A percentile compares a stretch with the other conserved stretches of the same genome.
Conservation (phyloP, 2,888 invertebrate species). For the Nasonia oneida region DNA sequence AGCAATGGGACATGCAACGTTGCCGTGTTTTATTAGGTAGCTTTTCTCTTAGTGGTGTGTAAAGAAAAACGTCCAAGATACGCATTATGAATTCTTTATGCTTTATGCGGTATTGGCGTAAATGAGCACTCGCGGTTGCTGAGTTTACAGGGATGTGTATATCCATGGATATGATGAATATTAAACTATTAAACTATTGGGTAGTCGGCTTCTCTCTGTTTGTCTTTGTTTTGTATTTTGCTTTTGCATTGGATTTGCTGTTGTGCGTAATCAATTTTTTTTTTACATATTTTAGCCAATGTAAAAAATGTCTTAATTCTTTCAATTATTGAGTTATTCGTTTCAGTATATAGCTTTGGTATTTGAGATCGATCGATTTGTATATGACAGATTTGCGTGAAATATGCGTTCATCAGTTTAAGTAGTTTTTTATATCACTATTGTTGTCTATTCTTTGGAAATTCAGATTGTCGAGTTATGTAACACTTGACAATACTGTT, state of each 20-base stretch:
- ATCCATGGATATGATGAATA: neutral
- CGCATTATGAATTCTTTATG: neutral
- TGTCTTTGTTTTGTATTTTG: neutral
- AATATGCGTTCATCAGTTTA: neutral
- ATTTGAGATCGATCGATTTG: neutral
- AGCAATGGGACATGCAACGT: constrained; percentile 38
- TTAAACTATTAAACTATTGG: neutral
- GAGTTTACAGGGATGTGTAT: neutral
- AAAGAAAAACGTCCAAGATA: neutral
- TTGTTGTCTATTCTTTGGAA: neutral
- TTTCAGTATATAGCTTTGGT: no score
- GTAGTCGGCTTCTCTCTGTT: neutral
- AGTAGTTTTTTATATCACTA: neutral
- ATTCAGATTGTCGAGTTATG: neutral
- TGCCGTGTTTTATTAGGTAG: constrained; percentile 30
- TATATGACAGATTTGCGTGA: no score
- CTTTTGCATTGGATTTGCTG: neutral
- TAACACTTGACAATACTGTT: neutral
- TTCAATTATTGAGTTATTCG: no score
- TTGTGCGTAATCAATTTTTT: no score
- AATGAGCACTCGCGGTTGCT: neutral
- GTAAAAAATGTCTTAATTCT: no score
- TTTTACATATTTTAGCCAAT: no score
- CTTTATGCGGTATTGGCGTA: neutral
- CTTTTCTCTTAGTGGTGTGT: neutral